Base-by-base conservation (phyloP, 1,140 invertebrate genomes). In the Stenopsyche tienmushanensis region DNA sequence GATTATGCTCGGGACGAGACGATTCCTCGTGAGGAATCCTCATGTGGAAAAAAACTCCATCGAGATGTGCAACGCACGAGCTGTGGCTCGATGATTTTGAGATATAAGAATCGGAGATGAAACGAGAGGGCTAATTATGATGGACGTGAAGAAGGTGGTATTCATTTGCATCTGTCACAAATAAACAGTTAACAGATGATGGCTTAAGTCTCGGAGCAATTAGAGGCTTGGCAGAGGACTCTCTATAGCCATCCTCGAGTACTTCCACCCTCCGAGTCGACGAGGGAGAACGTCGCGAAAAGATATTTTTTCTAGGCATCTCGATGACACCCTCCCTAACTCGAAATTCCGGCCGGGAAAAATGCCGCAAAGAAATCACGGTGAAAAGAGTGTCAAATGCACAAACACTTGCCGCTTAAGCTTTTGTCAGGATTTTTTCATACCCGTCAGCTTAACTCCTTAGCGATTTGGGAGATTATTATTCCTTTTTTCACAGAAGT, bases 301-400 rank as follows among this genome's bases (percentile, higher is more conserved):
- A n/a, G n/a, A n/a, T n/a, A 42, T 65, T 65, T 65, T 58, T 65
- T 65, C 44, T 17, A 25, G 7, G 49, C 17, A 17, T 62, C 66
- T 59, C 60, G 44, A 67, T 67, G 58, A 63, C 65, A 67, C 65
- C 55, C 66, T 41, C 41, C 10, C 26, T 3, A n/a, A 24, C 54
- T 58, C 26, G 63, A 47, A 57, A 53, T 64, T 50, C 57, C 63
- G 47, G 49, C 42, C 44, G 15, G 42, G 41, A 45, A 50, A 62
- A 24, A 60, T 23, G 18, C 20, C 54, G 23, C 60, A 24, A 29
- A 26, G 62, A 41, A 64, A 55, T 55, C 52, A 39, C 62, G 62
- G 52, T 55, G 63, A 58, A 58, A 65, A 65, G 63, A 65, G 63
- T 65, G 63, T 67, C 65, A 67, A 62, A 57, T 45, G 59, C 65